Evolutionary conservation across 2,888 invertebrate species (phyloP), one percentile per base, ranked within the genome.

Genomic region (Omphaloscelis lunosa): DNA sequence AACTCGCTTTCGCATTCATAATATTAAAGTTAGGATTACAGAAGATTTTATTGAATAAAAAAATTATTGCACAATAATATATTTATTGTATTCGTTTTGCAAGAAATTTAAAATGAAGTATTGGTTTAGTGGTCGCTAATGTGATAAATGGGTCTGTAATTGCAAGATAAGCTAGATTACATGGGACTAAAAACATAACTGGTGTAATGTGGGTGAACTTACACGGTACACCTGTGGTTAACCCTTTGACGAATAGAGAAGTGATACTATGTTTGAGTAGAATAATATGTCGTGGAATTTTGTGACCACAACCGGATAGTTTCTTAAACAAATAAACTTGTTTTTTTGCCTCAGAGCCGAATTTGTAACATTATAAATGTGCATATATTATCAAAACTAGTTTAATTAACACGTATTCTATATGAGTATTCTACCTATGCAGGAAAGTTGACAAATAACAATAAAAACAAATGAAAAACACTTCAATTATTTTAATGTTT

Each of bases 301-400:
- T 61, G 8, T 41, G 45, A 41, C 58, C 20, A 29, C 29, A 61
- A 29, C 41, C 58, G 41, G 7, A 41, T n/a, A 70, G 48, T 59
- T 80, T 62, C 9, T 39, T 20, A 53, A 34, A 12, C 15, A 61
- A 56, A 72, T 62, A 53, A 71, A 70, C 72, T 71, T 56, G 66
- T 67, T 72, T 51, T 66, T 70, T 68, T 53, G 11, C 45, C 58
- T 66, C 34, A 20, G 15, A 58, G n/a, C 11, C 6, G 2, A 53
- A 69, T 39, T 41, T 73, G 15, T 58, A 20, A 67, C 66, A 62
- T 73, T 29, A 66, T 48, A 41, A 51, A 83, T 75, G 68, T 69
- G 71, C 75, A 85, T 86, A 84, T 56, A 75, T 84, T 84, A 77
- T 58, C 12, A 48, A 72, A 86, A 84, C 87, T 76, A 58, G 85